Evolutionary conservation across 2,113 vertebrate genomes (phyloP), one percentile per base, ranked within the genome.

Genomic region (Mungos mungo): DNA sequence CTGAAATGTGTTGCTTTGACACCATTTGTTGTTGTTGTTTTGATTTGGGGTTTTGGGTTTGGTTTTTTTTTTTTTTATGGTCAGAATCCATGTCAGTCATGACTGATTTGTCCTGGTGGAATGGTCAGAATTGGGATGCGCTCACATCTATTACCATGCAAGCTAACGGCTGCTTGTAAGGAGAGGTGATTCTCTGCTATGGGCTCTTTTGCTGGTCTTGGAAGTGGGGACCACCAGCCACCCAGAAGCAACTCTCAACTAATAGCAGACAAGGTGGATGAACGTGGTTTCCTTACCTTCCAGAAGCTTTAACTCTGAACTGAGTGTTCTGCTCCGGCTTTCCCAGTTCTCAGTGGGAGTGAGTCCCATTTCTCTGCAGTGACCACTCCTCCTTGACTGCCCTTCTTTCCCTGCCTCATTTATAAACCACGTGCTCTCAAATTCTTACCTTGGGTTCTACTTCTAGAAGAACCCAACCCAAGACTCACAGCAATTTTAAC

Each of bases 171-270:
- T 52, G 8, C 86, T 66, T 33, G n/a, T 14, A n/a, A 71, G 38
- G 82, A 69, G 14, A 25, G 6, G 35, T 29, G 57, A 50, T 33
- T 38, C 41, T 41, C 41, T 10, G 4, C 38, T 5, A 16, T 0
- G 33, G 65, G 16, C 29, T 41, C 27, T 71, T 65, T 25, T 54
- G 31, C 31, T 52, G 65, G 45, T 10, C n/a, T 50, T 27, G 23
- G 54, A 35, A 19, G 23, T 14, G 11, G 27, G 33, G 23, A 23
- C 45, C 11, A 0, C 12, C 41, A 45, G 3, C 21, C 15, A 41
- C n/a, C 45, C 5, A 12, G n/a, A 80, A 60, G 47, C 7, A 50
- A 57, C 2, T 14, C 19, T 85, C 21, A 1, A 23, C 11, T 54
- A 23, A 14, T 0, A 71, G 31, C 54, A 10, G 25, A 29, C 6